Conservation (phyloP, 1,140 invertebrate genomes). For the Thereuonema tuberculata region DNA sequence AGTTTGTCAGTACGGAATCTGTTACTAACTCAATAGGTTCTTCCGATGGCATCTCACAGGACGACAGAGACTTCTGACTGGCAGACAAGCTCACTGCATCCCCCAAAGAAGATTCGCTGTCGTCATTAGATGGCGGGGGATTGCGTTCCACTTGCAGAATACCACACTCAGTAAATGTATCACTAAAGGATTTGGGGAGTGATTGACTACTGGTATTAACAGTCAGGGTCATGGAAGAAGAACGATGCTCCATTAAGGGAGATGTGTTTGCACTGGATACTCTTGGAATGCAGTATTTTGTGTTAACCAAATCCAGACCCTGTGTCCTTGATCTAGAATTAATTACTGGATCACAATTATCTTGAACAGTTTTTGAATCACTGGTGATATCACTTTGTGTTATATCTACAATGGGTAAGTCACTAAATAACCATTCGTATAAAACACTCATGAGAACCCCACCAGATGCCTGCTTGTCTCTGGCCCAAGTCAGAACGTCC, state of each 20-base stretch:
- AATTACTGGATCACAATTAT: too few species aligned
- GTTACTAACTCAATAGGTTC: background rate
- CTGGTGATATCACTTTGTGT: too few species aligned
- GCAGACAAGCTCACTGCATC: constrained; percentile 7
- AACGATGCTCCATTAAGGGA: too few species aligned
- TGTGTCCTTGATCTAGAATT: too few species aligned
- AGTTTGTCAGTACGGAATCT: background rate
- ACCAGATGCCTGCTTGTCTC: constrained; percentile 48
- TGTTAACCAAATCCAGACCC: too few species aligned
- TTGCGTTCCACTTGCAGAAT: too few species aligned
- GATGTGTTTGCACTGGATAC: too few species aligned
- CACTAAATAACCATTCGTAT: constrained; percentile 4
- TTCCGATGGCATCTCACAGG: background rate
- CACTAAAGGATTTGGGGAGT: constrained; percentile 4
- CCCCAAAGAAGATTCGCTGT: constrained; percentile 4
- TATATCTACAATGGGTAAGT: background rate
- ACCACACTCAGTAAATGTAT: constrained; percentile 9
- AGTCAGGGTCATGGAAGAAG: background rate
- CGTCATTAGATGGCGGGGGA: background rate
- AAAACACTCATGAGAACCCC: constrained; percentile 23
- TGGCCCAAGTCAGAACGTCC: constrained; percentile 80
- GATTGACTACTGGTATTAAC: constrained; percentile 3
- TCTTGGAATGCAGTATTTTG: too few species aligned
- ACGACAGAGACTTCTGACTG: background rate
- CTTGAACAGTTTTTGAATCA: background rate